Evolutionary conservation across 1,140 invertebrate species (phyloP), one percentile per base, ranked within the genome.

Genomic region (Drosophila elegans): DNA sequence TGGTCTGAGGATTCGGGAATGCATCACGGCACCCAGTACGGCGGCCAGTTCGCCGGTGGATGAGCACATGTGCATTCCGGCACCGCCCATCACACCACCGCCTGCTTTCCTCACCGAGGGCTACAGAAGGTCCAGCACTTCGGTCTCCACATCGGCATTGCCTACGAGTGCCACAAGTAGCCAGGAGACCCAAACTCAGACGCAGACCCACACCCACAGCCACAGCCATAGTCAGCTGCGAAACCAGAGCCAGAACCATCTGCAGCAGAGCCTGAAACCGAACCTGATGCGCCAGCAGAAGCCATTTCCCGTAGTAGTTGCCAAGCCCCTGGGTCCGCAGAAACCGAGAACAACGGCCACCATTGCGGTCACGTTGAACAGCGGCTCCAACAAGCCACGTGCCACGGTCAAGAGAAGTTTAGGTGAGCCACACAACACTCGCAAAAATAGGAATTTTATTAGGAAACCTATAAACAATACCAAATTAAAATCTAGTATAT

Each of bases 1-100:
- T 0, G 83, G 88, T 0, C 12, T 84, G 29, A 62, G 80, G 12
- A 44, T 81, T 3, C 45, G 88, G 29, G 88, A 86, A 49, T 91
- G 83, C n/a, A 90, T 91, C 11, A 89, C 89, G 5, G 89, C 89
- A 3, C 85, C 90, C 3, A 79, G 75, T 9, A 91, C 90, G 4
- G 91, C 90, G 7, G 88, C 93, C 93, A 83, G 93, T 92, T 91
- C 90, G 10, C 90, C 90, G 6, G 88, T 91, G 38, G 88, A 88
- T 80, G 94, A 95, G 56, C 93, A 94, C 36, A 94, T 95, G 21
- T 84, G 59, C 32, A 91, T 92, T 27, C 93, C 93, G 3, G 94
- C 94, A 1, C 95, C 94, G 3, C 95, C 95, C 3, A 95, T 95
- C 59, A 95, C 95, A 21, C 95, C 95, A 4, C 95, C 95, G 11